Evolutionary conservation across 2,113 vertebrate genomes (phyloP).

Genomic region (Heterotis niloticus): DNA sequence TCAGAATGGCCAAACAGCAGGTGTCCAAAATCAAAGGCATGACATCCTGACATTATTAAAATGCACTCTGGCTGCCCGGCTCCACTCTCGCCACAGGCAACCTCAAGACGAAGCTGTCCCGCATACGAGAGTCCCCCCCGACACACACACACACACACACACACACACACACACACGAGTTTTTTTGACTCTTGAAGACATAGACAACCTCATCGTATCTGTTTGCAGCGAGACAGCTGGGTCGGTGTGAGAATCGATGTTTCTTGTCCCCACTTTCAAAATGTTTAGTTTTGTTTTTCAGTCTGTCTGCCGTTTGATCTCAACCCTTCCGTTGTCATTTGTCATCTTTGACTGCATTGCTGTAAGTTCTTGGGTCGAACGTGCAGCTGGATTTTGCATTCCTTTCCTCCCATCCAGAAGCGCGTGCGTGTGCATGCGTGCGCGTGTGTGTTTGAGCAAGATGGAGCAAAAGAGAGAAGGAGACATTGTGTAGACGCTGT

Average conservation of each 20-base stretch:
- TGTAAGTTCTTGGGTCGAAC: background rate
- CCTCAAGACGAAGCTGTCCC: constrained; percentile 1
- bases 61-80: constrained; percentile 24
- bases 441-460: background rate
- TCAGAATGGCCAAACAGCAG: constrained; percentile 15
- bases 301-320: background rate
- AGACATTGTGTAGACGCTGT: background rate
- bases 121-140: too few relatives aligned
- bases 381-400: background rate
- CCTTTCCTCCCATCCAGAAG: background rate
- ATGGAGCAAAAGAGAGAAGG: background rate
- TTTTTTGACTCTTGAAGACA: too few relatives aligned
- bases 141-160: too few relatives aligned
- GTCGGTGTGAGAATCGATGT: too few relatives aligned
- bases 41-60: constrained; percentile 39
- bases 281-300: background rate
- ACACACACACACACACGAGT: too few relatives aligned
- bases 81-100: constrained; percentile 24
- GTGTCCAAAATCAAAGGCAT: constrained; percentile 39
- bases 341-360: too few relatives aligned
- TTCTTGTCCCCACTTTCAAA: too few relatives aligned
- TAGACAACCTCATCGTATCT: too few relatives aligned
- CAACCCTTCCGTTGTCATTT: too few relatives aligned
- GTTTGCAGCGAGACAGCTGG: too few relatives aligned
- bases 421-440: background rate